Conservation (phyloP, 2,113 vertebrate species). For the Elanoides forficatus region DNA sequence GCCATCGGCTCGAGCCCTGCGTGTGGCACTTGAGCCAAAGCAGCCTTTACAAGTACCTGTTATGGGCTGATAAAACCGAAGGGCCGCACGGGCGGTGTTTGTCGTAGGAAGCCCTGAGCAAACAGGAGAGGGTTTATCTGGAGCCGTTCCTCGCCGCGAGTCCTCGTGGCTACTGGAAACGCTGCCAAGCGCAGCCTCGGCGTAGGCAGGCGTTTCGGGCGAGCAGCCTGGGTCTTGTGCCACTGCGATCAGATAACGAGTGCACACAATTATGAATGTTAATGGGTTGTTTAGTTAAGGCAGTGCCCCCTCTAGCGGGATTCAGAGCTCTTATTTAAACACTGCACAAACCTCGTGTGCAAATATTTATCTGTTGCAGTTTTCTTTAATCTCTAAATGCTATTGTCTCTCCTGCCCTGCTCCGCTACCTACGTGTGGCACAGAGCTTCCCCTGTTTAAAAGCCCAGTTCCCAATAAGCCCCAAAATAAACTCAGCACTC, state of each 20-base stretch:
- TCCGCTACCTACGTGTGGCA: rapidly evolving
- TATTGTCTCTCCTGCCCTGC: neutral
- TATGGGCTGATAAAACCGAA: rapidly evolving
- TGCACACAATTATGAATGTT: rapidly evolving
- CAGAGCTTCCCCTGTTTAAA: rapidly evolving
- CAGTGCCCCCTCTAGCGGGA: neutral
- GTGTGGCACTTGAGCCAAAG: rapidly evolving
- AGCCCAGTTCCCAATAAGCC: neutral
- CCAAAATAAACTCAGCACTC: rapidly evolving
- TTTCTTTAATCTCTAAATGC: neutral
- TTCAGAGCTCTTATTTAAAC: neutral
- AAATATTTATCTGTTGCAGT: neutral
- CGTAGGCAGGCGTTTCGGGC: rapidly evolving
- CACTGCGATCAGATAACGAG: rapidly evolving
- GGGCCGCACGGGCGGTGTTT: neutral
- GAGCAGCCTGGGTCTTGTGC: neutral
- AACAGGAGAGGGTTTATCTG: neutral
- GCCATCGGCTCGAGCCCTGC: neutral
- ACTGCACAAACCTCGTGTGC: neutral
- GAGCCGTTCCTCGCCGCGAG: neutral
- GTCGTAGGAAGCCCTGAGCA: neutral
- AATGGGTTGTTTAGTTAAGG: neutral
- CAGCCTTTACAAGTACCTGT: rapidly evolving
- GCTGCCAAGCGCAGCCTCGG: neutral
- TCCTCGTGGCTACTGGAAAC: neutral